Conservation (phyloP, 2,797 vertebrate species). For the Cossypha niveicapilla region DNA sequence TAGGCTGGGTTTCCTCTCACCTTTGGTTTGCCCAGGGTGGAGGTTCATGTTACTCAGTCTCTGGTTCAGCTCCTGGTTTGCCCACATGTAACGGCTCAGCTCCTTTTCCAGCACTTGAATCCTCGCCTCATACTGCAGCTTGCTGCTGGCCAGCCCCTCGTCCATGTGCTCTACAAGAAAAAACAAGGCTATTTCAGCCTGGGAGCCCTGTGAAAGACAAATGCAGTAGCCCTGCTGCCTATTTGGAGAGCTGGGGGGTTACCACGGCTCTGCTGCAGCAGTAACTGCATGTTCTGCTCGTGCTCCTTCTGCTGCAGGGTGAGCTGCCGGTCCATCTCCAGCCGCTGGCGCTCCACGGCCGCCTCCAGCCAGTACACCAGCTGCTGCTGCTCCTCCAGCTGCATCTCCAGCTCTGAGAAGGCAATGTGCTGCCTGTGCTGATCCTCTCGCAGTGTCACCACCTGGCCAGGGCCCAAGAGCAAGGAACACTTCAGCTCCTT, state of each 20-base stretch:
- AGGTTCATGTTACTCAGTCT: constrained; percentile 76
- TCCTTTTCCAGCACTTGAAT: constrained; percentile 90
- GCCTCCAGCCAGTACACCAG: constrained; percentile 90
- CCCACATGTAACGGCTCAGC: constrained; percentile 81
- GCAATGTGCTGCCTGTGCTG: constrained; percentile 90
- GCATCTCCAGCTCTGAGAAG: constrained; percentile 92
- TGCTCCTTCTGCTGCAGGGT: constrained; percentile 95
- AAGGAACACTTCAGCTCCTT: not conserved
- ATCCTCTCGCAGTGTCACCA: constrained; percentile 93
- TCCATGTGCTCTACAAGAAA: constrained; percentile 86
- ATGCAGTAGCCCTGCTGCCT: not conserved
- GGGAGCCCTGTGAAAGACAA: not conserved
- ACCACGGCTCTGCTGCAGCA: constrained; percentile 94
- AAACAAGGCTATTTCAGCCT: not conserved
- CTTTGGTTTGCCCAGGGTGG: constrained; percentile 61
- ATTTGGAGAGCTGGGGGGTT: not conserved
- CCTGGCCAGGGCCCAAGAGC: constrained; percentile 72
- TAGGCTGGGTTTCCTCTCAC: constrained; percentile 43
- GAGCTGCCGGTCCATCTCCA: constrained; percentile 92
- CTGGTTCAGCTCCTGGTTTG: constrained; percentile 87
- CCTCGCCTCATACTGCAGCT: constrained; percentile 87
- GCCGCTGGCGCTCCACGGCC: constrained; percentile 86
- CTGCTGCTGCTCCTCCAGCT: constrained; percentile 90
- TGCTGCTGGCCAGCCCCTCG: constrained; percentile 86
- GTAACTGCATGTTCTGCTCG: constrained; percentile 86